Conservation (phyloP, 2,797 vertebrate genomes). For the Micrastur ruficollis region DNA sequence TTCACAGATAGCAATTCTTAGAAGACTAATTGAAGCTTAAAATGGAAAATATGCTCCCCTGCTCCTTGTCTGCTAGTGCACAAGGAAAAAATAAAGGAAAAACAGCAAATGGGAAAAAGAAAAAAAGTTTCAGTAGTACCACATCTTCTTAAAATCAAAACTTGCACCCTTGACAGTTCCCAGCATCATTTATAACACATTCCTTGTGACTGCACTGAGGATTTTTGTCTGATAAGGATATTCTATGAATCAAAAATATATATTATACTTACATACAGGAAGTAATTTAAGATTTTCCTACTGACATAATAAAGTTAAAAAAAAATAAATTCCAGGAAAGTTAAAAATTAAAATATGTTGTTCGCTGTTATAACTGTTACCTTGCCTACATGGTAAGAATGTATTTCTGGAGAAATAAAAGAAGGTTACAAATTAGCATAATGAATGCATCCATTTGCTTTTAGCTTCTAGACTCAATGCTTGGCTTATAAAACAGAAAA, state of each 20-base stretch:
- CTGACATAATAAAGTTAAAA: fast-evolving
- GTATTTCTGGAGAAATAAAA: not conserved
- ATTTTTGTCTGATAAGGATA: not conserved
- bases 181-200: not conserved
- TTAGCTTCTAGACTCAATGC: not conserved
- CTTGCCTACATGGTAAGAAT: not conserved
- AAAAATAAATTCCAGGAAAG: not conserved
- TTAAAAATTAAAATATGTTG: not conserved
- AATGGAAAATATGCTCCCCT: not conserved
- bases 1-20: not conserved
- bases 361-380: not conserved
- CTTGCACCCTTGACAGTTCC: not conserved
- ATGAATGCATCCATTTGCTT: not conserved
- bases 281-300: not conserved
- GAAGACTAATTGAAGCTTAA: not conserved
- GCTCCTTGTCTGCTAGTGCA: not conserved
- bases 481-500: not conserved
- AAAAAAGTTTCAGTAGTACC: not conserved
- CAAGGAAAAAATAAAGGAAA: not conserved
- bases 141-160: not conserved
- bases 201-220: not conserved
- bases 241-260: not conserved
- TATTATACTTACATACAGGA: not conserved
- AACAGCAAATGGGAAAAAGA: not conserved
- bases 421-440: not conserved